Percentiles rank a stretch among this genome's conserved stretches.
phyloP scores from a whole-genome alignment of 2,113 vertebrate species.

The Heterotilapia buettikoferi region DNA sequence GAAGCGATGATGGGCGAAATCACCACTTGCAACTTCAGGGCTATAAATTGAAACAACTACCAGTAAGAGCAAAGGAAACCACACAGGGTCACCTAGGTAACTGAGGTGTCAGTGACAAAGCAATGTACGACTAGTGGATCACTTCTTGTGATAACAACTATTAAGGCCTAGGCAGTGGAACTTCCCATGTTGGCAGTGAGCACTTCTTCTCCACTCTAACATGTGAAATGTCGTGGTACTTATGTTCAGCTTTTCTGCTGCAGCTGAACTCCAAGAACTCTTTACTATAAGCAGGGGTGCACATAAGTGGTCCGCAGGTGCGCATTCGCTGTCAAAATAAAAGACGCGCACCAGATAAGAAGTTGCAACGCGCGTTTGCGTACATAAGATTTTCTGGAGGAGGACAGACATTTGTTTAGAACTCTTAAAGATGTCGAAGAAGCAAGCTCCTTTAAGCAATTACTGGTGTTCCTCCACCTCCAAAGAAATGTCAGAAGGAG shows the following conservation, averaged over 20 bases:
- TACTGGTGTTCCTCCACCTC: too few relatives aligned
- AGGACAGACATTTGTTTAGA: background rate
- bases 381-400: background rate
- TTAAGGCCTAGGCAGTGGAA: background rate
- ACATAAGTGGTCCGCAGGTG: background rate
- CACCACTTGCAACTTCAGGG: too few relatives aligned
- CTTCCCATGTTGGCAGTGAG: background rate
- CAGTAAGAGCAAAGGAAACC: background rate
- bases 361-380: accelerated
- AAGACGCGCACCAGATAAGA: background rate
- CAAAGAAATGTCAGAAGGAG: too few relatives aligned
- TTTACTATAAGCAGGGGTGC: background rate
- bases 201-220: background rate
- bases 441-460: background rate
- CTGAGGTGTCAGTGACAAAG: background rate
- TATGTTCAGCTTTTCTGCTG: background rate
- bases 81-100: background rate
- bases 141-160: background rate
- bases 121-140: background rate
- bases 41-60: too few relatives aligned
- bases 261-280: background rate
- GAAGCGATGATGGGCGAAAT: too few relatives aligned
- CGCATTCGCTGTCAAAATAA: background rate
- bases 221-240: background rate
- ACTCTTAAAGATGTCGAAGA: background rate